Conservation (phyloP, 2,797 vertebrate species). For the Nyctalus aviator region DNA sequence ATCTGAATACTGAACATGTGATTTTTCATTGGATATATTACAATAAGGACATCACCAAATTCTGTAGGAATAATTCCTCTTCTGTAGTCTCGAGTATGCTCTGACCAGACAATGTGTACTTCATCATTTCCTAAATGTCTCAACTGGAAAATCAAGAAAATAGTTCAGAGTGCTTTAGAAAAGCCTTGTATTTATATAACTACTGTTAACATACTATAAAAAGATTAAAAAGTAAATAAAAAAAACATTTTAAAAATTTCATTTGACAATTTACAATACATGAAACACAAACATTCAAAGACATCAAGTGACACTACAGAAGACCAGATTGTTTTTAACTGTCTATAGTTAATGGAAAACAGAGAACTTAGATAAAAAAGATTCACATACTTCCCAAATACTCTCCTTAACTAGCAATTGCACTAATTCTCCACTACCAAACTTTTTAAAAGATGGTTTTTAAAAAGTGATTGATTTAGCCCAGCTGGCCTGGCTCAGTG, state of each 20-base stretch:
- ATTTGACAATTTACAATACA: constrained; percentile 18
- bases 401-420: constrained; percentile 2
- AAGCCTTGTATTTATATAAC: not conserved
- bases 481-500: not conserved
- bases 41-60: constrained; percentile 97
- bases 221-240: constrained; percentile 28
- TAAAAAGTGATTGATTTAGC: constrained; percentile 18
- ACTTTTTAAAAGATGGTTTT: constrained; percentile 40
- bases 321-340: constrained; percentile 15
- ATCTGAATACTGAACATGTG: constrained; percentile 99
- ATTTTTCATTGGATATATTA: constrained; percentile 99
- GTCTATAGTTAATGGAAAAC: constrained; percentile 36
- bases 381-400: not conserved
- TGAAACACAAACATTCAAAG: constrained; percentile 47
- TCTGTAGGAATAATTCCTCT: constrained; percentile 98
- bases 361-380: constrained; percentile 11
- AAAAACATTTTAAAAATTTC: constrained; percentile 27
- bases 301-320: constrained; percentile 2
- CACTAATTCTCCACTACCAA: not conserved
- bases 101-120: constrained; percentile 99
- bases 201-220: constrained; percentile 34
- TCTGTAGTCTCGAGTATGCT: constrained; percentile 97
- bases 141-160: constrained; percentile 89
- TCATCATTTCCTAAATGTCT: constrained; percentile 98
- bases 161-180: constrained; percentile 29